phyloP scores from a whole-genome alignment of 1,140 invertebrate species.

The Drosophila azteca region DNA sequence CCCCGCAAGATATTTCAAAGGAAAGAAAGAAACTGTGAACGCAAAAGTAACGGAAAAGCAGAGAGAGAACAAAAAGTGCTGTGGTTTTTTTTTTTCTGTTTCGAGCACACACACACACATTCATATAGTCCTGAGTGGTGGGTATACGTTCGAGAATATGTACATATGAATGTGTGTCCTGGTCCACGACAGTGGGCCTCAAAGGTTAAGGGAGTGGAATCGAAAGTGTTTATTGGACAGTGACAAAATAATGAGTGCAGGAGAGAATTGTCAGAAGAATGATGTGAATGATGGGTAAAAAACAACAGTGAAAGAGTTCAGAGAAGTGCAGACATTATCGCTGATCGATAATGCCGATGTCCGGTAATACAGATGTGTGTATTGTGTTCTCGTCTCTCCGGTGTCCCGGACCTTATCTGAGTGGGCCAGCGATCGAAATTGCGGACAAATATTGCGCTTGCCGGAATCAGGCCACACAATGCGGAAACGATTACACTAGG shows the following conservation, averaged over 20 bases:
- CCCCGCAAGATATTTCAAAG: too few species aligned
- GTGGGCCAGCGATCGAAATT: conserved; percentile 34
- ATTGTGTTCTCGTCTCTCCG: conserved; percentile 19
- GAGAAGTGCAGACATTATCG: conserved; percentile 33
- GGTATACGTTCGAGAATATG: not conserved
- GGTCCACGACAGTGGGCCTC: conserved; percentile 1
- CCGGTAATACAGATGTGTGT: conserved; percentile 14
- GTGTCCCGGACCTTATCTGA: conserved; percentile 34
- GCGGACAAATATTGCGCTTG: not conserved
- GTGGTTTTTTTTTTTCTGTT: too few species aligned
- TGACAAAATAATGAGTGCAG: too few species aligned
- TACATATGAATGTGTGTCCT: not conserved
- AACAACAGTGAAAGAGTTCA: conserved; percentile 12
- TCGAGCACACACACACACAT: too few species aligned
- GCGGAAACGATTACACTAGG: conserved; percentile 2
- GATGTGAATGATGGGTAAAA: conserved; percentile 5
- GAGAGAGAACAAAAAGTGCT: too few species aligned
- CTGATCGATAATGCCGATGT: conserved; percentile 23
- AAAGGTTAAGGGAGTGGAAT: too few species aligned
- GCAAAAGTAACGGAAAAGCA: too few species aligned
- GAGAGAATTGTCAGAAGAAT: too few species aligned
- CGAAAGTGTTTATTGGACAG: too few species aligned
- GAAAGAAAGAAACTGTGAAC: too few species aligned
- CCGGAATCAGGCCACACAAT: too few species aligned
- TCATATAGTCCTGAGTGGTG: too few species aligned